These are phyloP conservation scores for Bhutanitis thaidina DNA, from an alignment of 2,888 invertebrate species.

Conservation along the genomic window DNA sequence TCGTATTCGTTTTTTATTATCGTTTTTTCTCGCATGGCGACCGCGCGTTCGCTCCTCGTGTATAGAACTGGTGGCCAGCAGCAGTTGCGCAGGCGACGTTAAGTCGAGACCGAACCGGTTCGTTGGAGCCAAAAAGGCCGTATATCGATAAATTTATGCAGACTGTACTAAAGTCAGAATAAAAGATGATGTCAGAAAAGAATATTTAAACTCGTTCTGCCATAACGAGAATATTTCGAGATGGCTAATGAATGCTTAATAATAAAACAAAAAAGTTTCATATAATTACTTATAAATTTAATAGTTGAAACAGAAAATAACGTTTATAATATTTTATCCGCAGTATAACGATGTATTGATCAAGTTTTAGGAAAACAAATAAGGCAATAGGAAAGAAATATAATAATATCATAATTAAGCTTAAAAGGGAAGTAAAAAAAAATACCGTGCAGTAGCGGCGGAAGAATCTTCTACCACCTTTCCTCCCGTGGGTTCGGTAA, in stretches of 20 bases:
- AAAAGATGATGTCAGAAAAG: constrained; percentile 56
- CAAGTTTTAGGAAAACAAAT: too few relatives aligned
- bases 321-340: too few relatives aligned
- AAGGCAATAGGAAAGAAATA: too few relatives aligned
- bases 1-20: constrained; percentile 55
- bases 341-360: too few relatives aligned
- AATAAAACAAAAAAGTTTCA: too few relatives aligned
- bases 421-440: too few relatives aligned
- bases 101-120: constrained; percentile 28
- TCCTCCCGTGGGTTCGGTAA: too few relatives aligned
- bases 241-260: constrained; percentile 22
- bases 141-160: constrained; percentile 33
- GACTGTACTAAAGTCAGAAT: constrained; percentile 30
- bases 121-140: constrained; percentile 40
- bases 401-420: too few relatives aligned
- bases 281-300: too few relatives aligned
- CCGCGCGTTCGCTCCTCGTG: constrained; percentile 63
- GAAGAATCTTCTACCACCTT: too few relatives aligned
- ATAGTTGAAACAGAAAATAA: too few relatives aligned
- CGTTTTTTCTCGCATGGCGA: constrained; percentile 69
- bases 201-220: constrained; percentile 46
- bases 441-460: too few relatives aligned
- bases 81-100: constrained; percentile 26
- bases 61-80: constrained; percentile 43
- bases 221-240: constrained; percentile 46